Base-by-base conservation (phyloP, 2,888 invertebrate genomes). In the Autographa pulchrina region DNA sequence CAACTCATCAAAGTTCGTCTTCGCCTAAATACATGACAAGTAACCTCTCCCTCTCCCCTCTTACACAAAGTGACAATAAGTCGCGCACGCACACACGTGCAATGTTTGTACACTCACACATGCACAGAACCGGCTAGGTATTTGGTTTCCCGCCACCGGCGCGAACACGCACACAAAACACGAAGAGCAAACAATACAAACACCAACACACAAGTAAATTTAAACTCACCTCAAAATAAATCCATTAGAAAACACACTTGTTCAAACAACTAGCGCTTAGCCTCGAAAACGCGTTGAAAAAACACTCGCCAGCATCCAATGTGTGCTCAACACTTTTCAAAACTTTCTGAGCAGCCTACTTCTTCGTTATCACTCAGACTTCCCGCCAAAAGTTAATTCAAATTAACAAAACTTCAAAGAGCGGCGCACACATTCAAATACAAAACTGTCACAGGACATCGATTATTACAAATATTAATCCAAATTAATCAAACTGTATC, bases 201-300 rank as follows among this genome's bases (percentile, higher is more conserved):
- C 94, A 95, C 95, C 92, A 93, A 93, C 95, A 95, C 92, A 92
- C 93, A 94, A 94, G 95, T 95, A 95, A 95, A 95, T 95, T 96
- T 95, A 94, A 95, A 95, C 95, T 96, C 95, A 96, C 96, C 96
- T 96, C 94, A 96, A 95, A 96, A 96, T 95, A 96, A 95, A 95
- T 95, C 96, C 96, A 96, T 96, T 96, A 96, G 96, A 96, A 96
- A 95, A 96, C 95, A 96, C 96, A 96, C 95, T 96, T 95, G 96
- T 96, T 95, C 95, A 96, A 96, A 96, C 95, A 96, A 93, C 94
- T 94, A 95, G 93, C 95, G 95, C 94, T 95, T 94, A 95, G 95
- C 95, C 95, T 95, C 95, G 95, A 95, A 96, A 95, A 94, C 94
- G 93, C 94, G 94, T 94, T 94, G 94, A 95, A 96, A 96, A 95